Conservation (phyloP, 2,797 vertebrate species). For the Anguilla pacifica region DNA sequence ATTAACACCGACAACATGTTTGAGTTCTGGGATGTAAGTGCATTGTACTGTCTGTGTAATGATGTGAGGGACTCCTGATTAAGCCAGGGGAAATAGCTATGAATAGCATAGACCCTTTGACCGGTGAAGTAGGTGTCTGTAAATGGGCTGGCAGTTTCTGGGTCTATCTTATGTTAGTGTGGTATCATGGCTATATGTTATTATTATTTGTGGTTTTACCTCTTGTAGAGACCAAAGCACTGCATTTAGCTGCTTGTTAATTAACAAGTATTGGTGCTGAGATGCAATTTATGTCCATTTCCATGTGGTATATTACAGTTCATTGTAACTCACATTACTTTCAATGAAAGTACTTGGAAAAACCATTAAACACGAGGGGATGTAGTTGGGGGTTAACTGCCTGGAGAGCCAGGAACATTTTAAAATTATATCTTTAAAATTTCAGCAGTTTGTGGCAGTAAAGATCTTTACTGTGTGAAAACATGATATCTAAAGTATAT, state of each 20-base stretch:
- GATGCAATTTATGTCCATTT: constrained; percentile 44
- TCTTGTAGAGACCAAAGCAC: constrained; percentile 65
- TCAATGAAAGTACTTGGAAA: neutral
- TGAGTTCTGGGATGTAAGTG: constrained; percentile 98
- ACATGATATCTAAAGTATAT: neutral
- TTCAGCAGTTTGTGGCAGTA: neutral
- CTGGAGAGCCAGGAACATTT: neutral
- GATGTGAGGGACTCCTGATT: constrained; percentile 27
- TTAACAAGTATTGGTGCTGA: constrained; percentile 61
- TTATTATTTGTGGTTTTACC: constrained; percentile 87
- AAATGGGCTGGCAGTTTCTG: constrained; percentile 69
- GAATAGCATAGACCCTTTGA: constrained; percentile 69
- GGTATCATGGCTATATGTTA: constrained; percentile 64
- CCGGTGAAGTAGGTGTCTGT: constrained; percentile 69
- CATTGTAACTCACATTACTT: neutral
- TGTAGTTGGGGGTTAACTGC: neutral
- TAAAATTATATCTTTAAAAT: neutral
- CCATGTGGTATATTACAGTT: neutral
- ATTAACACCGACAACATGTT: constrained; percentile 97
- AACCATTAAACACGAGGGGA: neutral
- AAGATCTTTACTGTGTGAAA: neutral
- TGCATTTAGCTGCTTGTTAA: constrained; percentile 65
- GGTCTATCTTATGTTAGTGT: constrained; percentile 59
- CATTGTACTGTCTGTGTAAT: neutral
- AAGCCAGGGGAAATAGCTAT: constrained; percentile 55